Conservation (phyloP, 1,140 invertebrate genomes). For the Philopotamus ludificatus region DNA sequence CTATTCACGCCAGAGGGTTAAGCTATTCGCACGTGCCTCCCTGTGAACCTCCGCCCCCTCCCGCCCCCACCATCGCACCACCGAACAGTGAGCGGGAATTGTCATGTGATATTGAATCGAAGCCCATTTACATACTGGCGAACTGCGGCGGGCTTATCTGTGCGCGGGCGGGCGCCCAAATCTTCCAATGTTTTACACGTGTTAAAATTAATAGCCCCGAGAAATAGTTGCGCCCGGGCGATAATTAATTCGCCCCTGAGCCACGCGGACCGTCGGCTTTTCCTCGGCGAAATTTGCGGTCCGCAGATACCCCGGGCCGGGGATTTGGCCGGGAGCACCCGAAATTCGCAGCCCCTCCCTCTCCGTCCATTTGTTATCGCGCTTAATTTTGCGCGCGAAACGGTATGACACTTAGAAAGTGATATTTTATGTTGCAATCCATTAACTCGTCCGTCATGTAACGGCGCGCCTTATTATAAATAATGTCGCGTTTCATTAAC, state of each 20-base stretch:
- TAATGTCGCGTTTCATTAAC: too few relatives aligned
- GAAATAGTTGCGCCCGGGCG: constrained; percentile 15
- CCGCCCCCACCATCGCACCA: neutral
- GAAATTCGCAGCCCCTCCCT: neutral
- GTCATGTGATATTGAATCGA: constrained; percentile 38
- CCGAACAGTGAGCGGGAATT: constrained; percentile 7
- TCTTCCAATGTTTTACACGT: constrained; percentile 36
- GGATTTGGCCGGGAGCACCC: neutral
- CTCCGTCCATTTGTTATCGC: constrained; percentile 6
- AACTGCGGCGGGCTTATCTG: constrained; percentile 22
- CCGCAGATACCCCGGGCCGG: neutral
- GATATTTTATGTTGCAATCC: too few relatives aligned
- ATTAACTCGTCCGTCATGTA: too few relatives aligned
- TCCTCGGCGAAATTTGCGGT: constrained; percentile 12
- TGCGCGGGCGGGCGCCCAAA: constrained; percentile 2
- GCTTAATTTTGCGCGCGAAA: neutral
- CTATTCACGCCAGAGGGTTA: constrained; percentile 40
- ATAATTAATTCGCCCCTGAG: constrained; percentile 32
- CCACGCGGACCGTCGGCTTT: constrained; percentile 8
- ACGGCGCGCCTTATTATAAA: too few relatives aligned
- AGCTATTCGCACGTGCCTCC: constrained; percentile 31
- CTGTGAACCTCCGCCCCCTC: constrained; percentile 2
- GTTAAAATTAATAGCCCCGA: constrained; percentile 33
- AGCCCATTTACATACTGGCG: constrained; percentile 34
- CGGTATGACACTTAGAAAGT: neutral